A percentile compares a stretch with the other conserved stretches of the same genome.
phyloP scores from a whole-genome alignment of 2,797 vertebrate genomes.

The Gymnocypris eckloni region DNA sequence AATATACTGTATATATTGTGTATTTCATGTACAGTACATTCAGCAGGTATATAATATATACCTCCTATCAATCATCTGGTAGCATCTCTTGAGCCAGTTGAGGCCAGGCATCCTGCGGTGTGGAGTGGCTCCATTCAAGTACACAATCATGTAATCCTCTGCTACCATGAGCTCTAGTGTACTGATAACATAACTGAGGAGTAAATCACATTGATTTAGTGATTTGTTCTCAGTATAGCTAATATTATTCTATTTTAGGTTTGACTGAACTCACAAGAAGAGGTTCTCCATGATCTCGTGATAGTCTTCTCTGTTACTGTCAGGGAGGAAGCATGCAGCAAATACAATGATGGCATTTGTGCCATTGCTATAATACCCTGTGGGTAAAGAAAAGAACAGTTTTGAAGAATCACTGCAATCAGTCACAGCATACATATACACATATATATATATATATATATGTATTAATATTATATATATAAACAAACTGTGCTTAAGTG shows the following conservation, averaged over 20 bases:
- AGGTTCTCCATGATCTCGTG: slow-evolving; percentile 99
- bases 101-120: slow-evolving; percentile 95
- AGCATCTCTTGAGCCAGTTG: slow-evolving; percentile 97
- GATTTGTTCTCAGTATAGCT: not conserved
- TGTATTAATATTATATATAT: no score
- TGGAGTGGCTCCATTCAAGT: slow-evolving; percentile 96
- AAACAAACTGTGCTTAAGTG: not conserved
- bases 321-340: slow-evolving; percentile 96
- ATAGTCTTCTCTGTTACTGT: slow-evolving; percentile 93
- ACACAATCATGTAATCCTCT: slow-evolving; percentile 98
- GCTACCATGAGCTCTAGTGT: slow-evolving; percentile 98
- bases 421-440: not conserved
- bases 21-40: not conserved
- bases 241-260: not conserved
- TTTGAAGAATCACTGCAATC: not conserved
- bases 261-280: slow-evolving; percentile 89
- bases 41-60: slow-evolving; percentile 46
- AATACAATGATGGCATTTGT: slow-evolving; percentile 98
- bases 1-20: not conserved
- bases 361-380: slow-evolving; percentile 95
- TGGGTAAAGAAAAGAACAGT: slow-evolving; percentile 53
- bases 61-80: slow-evolving; percentile 98
- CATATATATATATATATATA: no score
- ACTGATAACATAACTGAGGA: slow-evolving; percentile 93
- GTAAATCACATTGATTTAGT: not conserved